Base-by-base conservation (phyloP, 2,888 invertebrate species). In the Pyrrhosoma nymphula region DNA sequence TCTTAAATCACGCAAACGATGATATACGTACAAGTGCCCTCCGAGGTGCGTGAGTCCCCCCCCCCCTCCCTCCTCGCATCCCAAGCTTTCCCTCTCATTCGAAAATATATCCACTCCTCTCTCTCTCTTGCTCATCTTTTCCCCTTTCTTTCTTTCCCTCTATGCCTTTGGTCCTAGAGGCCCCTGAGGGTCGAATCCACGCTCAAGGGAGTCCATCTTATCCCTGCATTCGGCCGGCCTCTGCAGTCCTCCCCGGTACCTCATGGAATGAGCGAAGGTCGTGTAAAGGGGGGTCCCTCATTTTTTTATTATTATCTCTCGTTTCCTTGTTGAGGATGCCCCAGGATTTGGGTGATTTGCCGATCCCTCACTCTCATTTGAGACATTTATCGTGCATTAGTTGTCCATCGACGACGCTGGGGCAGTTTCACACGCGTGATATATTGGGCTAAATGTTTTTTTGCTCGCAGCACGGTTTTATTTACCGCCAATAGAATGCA, bases 1-100 rank as follows among this genome's bases (percentile, higher is more conserved):
- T 75, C 93, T 63, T 93, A 93, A 93, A 93, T 93, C 93, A 93
- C 69, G 93, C 93, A 93, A 93, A 93, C 93, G 93, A 93, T 93
- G 93, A 93, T 93, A 75, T 93, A 93, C 93, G 93, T 63, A 75
- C 55, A 55, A 39, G 30, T 82, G 23, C 16, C 26, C 82, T 16
- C 26, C 82, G 35, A 82, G 82, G 82, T 82, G 82, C 82, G 82
- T 82, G 82, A 82, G 30, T 30, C 35, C 82, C 35, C 12, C 47
- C 30, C 82, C 26, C 18, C 14, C 30, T 23, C n/a, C 75, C 75
- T 75, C 75, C 75, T n/a, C 75, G n/a, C 75, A 0, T 30, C 75
- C 75, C 1, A 23, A 23, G 82, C 82, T 82, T 82, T 82, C 82
- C 82, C 82, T 82, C 82, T 30, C 82, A 14, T 82, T 82, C 35